Base-by-base conservation (phyloP, 1,140 invertebrate species). In the Drosophila nikananu region DNA sequence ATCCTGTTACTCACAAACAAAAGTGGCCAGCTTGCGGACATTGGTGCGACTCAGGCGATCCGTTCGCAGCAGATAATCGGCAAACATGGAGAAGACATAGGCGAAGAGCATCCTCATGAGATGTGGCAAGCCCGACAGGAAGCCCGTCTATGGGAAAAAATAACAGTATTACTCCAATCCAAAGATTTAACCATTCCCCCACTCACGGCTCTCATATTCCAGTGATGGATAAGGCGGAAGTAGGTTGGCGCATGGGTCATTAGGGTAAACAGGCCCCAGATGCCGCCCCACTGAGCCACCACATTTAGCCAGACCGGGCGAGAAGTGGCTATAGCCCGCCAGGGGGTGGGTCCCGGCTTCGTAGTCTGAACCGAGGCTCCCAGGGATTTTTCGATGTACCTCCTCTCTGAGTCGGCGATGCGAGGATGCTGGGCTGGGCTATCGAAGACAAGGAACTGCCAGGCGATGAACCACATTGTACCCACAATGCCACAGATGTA, bases 241-340 rank as follows among this genome's bases (percentile, higher is more conserved):
- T 98, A 99, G 1, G 96, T 97, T 0, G 98, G 98, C 0, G 97
- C 94, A 80, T 97, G 96, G 1, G 97, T 97, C 91, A 98, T 95
- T 55, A 98, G 93, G 0, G 97, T 98, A 68, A 98, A 97, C 39
- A 97, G 95, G 3, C 97, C 97, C 97, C 97, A 99, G 80, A 97
- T 95, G 49, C 95, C 95, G 13, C 97, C 96, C 94, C 96, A 96
- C 89, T 98, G 96, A 1, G 96, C 95, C 1, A 96, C 83, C 49
- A 96, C 94, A 57, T 96, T 95, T 27, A 97, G 95, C 96, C 96
- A 98, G 2, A 98, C 94, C 0, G 97, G 95, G 2, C 94, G 68
- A 2, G 97, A 97, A 1, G 94, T 95, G 1, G 97, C 77, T 54
- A 98, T 97, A 2, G 93, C 73, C 30, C 90, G 93, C 97, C 97